A percentile compares a stretch with the other conserved stretches of the same genome.
phyloP scores from a whole-genome alignment of 2,113 vertebrate genomes.

The Pristiophorus japonicus region DNA sequence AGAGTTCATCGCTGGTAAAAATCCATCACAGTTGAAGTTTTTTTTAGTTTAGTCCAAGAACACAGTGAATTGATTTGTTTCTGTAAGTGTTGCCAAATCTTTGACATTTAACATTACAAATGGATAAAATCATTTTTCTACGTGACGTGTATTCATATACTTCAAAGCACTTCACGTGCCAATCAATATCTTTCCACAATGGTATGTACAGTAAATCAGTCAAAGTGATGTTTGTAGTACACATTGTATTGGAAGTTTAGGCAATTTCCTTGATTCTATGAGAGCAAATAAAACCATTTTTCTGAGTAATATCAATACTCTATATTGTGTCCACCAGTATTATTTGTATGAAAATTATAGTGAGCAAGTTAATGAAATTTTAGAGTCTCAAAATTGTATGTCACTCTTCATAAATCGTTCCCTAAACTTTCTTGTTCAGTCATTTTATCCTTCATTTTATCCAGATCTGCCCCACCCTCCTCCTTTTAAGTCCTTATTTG shows the following conservation, averaged over 20 bases:
- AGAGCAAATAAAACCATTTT: neutral
- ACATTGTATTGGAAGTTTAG: neutral
- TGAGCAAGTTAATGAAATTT: neutral
- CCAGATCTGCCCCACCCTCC: neutral
- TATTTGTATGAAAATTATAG: neutral
- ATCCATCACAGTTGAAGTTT: constrained; percentile 35
- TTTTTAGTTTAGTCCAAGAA: constrained; percentile 36
- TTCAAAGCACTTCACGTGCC: neutral
- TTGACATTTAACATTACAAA: constrained; percentile 36
- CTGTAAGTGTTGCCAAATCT: constrained; percentile 28
- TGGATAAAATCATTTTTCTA: constrained; percentile 27
- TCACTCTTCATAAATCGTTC: neutral
- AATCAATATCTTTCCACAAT: constrained; percentile 32
- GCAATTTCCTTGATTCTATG: neutral
- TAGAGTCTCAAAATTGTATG: neutral
- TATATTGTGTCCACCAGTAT: neutral
- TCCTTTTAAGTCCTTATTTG: neutral
- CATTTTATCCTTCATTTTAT: neutral
- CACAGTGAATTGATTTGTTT: constrained; percentile 37
- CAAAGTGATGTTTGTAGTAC: neutral
- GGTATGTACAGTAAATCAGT: constrained; percentile 33
- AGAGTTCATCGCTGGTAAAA: constrained; percentile 29
- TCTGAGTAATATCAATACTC: neutral
- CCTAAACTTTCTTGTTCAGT: too few species aligned
- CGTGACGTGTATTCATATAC: neutral